Base-by-base conservation (phyloP, 2,113 vertebrate genomes). In the Zosterops borbonicus region DNA sequence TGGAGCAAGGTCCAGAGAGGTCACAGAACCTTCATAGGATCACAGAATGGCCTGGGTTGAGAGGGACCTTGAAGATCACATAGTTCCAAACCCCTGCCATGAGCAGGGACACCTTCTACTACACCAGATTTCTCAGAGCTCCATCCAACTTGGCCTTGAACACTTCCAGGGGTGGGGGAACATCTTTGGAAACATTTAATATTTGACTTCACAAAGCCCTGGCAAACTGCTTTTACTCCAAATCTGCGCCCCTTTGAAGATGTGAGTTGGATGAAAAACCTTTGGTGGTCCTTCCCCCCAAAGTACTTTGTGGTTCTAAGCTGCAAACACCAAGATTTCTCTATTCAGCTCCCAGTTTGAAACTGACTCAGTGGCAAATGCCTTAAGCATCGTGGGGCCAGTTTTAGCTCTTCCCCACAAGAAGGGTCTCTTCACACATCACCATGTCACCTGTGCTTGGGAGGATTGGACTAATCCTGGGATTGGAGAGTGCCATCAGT, bases 371-470 rank as follows among this genome's bases (percentile, higher is more conserved):
- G 39, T 23, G 74, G 21, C 19, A 81, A 69, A 63, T 33, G 22
- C n/a, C 52, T 28, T 33, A 53, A n/a, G n/a, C 20, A 58, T 27
- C 0, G 0, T 9, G 24, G 35, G 49, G 24, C 14, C 20, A 11
- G 13, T 41, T 68, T 83, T 71, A 78, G 6, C 31, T 67, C 37
- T 87, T 62, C 4, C 18, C 7, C 70, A 37, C 14, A 9, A 46
- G 27, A 55, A 65, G 21, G 11, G 33, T 70, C n/a, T 28, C 6
- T 25, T 23, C 60, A 39, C 31, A 46, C 9, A 2, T 80, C 11
- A 0, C 44, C 4, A 3, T 3, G 6, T 18, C 35, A 33, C 35
- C 25, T 0, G 0, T 49, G 22, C 44, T 49, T 21, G 46, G 46
- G 52, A 82, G 28, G 9, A 17, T 17, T 27, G 47, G 35, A 8